phyloP scores from a whole-genome alignment of 2,888 invertebrate genomes.

The Nysson spinosus region DNA sequence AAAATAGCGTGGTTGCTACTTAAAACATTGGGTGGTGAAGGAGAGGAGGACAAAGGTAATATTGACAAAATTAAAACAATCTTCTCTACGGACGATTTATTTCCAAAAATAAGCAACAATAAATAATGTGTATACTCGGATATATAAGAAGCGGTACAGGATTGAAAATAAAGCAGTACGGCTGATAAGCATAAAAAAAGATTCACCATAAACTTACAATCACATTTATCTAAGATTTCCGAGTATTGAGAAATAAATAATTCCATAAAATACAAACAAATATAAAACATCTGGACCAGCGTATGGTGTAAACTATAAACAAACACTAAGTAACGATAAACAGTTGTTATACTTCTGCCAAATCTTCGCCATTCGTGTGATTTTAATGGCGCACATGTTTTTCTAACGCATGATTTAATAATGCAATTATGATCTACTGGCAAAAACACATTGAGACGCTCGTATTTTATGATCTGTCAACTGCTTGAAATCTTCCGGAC shows the following conservation, averaged over 20 bases:
- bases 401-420: too few species aligned
- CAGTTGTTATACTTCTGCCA: constrained; percentile 15
- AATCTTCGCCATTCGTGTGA: neutral
- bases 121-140: constrained; percentile 41
- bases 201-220: constrained; percentile 30
- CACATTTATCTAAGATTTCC: constrained; percentile 13
- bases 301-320: too few species aligned
- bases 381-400: too few species aligned
- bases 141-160: constrained; percentile 44
- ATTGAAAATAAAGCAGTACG: constrained; percentile 39
- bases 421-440: too few species aligned
- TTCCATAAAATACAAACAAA: constrained; percentile 9
- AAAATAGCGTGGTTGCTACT: constrained; percentile 28
- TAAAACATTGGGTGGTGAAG: constrained; percentile 12
- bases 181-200: constrained; percentile 34
- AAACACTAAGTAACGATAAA: too few species aligned
- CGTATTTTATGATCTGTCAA: constrained; percentile 9
- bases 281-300: neutral
- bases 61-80: constrained; percentile 59
- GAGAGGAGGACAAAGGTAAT: constrained; percentile 51
- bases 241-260: constrained; percentile 30
- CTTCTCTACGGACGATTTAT: constrained; percentile 59
- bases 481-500: constrained; percentile 30
- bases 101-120: constrained; percentile 55
- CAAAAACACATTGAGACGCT: neutral